phyloP scores from a whole-genome alignment of 2,797 vertebrate species.

The Sebastes hubbsi region DNA sequence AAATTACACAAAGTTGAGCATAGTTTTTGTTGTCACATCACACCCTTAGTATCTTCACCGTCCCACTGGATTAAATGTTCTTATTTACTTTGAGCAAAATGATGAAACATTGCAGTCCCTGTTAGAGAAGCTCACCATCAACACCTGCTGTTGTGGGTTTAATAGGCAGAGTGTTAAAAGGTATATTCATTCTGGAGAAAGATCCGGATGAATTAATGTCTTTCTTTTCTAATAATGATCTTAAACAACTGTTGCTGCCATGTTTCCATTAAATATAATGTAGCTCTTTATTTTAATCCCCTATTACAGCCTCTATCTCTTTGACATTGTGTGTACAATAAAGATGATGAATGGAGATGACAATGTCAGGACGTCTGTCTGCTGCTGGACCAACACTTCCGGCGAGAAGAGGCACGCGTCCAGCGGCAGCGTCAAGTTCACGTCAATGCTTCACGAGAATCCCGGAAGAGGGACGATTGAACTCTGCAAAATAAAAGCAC shows the following conservation, averaged over 20 bases:
- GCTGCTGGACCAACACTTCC: slow-evolving; percentile 91
- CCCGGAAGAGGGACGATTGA: not conserved
- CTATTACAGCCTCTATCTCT: not conserved
- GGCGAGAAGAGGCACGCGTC: slow-evolving; percentile 87
- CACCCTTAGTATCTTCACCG: not conserved
- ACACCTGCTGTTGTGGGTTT: not conserved
- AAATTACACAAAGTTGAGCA: not conserved
- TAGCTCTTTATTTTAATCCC: not conserved
- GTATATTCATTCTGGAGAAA: not conserved
- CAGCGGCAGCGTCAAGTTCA: slow-evolving; percentile 12
- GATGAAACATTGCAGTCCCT: not conserved
- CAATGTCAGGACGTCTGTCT: slow-evolving; percentile 60
- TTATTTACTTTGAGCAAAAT: not conserved
- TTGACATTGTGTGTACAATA: too few relatives aligned
- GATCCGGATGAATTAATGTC: not conserved
- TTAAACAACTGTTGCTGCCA: not conserved
- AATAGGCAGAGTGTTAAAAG: too few relatives aligned
- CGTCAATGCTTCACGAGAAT: not conserved
- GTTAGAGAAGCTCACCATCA: not conserved
- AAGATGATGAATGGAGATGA: not conserved
- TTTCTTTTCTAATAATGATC: not conserved
- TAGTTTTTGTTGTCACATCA: not conserved
- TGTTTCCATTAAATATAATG: not conserved
- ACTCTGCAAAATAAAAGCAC: slow-evolving; percentile 44
- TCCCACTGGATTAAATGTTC: not conserved